Percentiles rank a stretch among this genome's conserved stretches.
Conservation (phyloP, 1,140 invertebrate genomes). For the Drosophila littoralis region DNA sequence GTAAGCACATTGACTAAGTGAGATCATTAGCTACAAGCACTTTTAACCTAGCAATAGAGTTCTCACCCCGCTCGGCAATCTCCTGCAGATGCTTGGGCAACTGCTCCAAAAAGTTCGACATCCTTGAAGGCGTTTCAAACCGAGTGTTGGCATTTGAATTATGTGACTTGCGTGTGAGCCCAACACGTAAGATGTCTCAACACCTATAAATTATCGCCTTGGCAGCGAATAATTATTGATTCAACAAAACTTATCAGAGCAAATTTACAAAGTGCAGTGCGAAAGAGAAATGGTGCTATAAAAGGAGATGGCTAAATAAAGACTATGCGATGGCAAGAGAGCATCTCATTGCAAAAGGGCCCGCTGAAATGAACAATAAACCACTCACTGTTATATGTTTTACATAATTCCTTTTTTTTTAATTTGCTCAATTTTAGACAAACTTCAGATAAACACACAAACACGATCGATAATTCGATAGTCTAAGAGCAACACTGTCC, state of each 20-base stretch:
- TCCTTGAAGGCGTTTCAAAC: slow-evolving; percentile 3
- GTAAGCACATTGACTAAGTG: slow-evolving; percentile 59
- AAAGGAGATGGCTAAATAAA: not conserved
- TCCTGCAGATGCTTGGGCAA: slow-evolving; percentile 57
- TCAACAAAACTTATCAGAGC: slow-evolving; percentile 44
- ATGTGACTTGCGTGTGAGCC: slow-evolving; percentile 53
- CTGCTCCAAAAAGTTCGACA: slow-evolving; percentile 71
- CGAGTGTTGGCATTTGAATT: slow-evolving; percentile 41
- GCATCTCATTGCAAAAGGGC: not conserved
- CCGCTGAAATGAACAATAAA: not conserved
- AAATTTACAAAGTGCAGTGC: slow-evolving; percentile 10
- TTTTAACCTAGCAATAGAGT: not conserved
- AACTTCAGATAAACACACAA: slow-evolving; percentile 43
- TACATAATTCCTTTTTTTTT: slow-evolving; percentile 51
- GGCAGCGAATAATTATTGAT: slow-evolving; percentile 61
- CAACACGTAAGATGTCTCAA: slow-evolving; percentile 64
- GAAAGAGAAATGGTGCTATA: slow-evolving; percentile 17
- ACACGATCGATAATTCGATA: slow-evolving; percentile 41
- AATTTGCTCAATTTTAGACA: slow-evolving; percentile 54
- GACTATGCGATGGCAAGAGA: not conserved
- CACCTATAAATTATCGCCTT: slow-evolving; percentile 59
- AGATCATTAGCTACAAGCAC: not conserved
- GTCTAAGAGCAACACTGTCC: slow-evolving; percentile 29
- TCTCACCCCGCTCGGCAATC: slow-evolving; percentile 57
- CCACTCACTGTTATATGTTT: slow-evolving; percentile 28